phyloP scores from a whole-genome alignment of 2,888 invertebrate genomes.

The Steromphala cineraria region DNA sequence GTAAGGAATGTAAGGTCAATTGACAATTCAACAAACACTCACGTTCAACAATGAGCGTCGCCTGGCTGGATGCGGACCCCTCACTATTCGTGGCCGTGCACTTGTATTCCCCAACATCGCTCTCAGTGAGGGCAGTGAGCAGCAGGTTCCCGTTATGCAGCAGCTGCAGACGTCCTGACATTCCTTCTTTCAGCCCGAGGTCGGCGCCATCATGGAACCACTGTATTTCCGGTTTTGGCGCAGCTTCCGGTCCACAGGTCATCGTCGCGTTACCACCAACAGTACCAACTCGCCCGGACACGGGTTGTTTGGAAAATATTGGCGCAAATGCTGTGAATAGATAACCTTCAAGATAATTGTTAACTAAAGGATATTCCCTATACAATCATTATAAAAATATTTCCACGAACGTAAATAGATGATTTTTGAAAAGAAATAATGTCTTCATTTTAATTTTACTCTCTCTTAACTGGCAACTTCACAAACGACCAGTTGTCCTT shows the following conservation, averaged over 20 bases:
- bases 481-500: no score
- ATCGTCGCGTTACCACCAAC: conserved; percentile 95
- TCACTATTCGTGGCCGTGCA: conserved; percentile 62
- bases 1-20: no score
- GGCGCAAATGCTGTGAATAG: conserved; percentile 80
- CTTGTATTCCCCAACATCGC: conserved; percentile 62
- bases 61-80: conserved; percentile 55
- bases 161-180: conserved; percentile 77
- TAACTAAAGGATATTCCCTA: no score
- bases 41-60: conserved; percentile 59
- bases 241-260: conserved; percentile 92
- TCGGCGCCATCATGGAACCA: conserved; percentile 89
- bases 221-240: conserved; percentile 85
- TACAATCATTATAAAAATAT: no score
- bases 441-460: no score
- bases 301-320: conserved; percentile 90
- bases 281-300: conserved; percentile 88
- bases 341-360: no score
- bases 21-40: conserved; percentile 25
- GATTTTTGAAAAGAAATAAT: no score
- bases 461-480: no score
- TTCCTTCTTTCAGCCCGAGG: conserved; percentile 30
- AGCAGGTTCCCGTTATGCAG: conserved; percentile 90
- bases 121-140: conserved; percentile 78
- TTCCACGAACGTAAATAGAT: no score